These are phyloP conservation scores for Sarcophaga rosellei DNA, from an alignment of 2,888 invertebrate species.

Conservation along the genomic window DNA sequence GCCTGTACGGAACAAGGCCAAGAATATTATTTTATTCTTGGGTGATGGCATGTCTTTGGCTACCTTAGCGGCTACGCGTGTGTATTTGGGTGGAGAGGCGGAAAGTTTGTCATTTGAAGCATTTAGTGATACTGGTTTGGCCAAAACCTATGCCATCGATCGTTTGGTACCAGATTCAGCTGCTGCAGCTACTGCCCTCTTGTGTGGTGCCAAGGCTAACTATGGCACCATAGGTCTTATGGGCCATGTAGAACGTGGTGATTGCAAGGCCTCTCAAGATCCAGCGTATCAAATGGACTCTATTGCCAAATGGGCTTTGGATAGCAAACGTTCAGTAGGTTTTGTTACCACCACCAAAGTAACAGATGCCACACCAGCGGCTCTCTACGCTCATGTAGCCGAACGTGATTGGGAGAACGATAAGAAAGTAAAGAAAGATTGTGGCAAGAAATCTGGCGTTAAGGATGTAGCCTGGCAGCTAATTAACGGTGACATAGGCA, in stretches of 20 bases:
- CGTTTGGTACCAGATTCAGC: slow-evolving; percentile 84
- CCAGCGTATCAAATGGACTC: slow-evolving; percentile 83
- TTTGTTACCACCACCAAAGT: slow-evolving; percentile 90
- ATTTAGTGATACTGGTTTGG: slow-evolving; percentile 88
- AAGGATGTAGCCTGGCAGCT: slow-evolving; percentile 89
- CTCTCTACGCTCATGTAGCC: slow-evolving; percentile 83
- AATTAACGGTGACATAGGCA: slow-evolving; percentile 85
- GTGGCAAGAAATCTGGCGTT: slow-evolving; percentile 81
- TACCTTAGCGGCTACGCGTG: slow-evolving; percentile 89
- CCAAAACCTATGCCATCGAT: slow-evolving; percentile 89
- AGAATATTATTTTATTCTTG: slow-evolving; percentile 90
- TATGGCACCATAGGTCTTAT: slow-evolving; percentile 89
- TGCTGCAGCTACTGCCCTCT: slow-evolving; percentile 70
- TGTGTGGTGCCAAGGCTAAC: slow-evolving; percentile 90
- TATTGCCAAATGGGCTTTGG: slow-evolving; percentile 88
- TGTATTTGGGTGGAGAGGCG: slow-evolving; percentile 89
- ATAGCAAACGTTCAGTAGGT: slow-evolving; percentile 84
- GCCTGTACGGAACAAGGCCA: slow-evolving; percentile 80
- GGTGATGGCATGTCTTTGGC: slow-evolving; percentile 95
- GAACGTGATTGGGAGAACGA: slow-evolving; percentile 88
- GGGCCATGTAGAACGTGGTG: slow-evolving; percentile 84
- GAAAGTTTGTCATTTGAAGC: slow-evolving; percentile 87
- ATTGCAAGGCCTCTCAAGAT: slow-evolving; percentile 84
- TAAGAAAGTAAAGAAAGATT: slow-evolving; percentile 82
- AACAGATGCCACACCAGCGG: slow-evolving; percentile 90